Base-by-base conservation (phyloP, 2,797 vertebrate genomes). In the Melanotaenia pygmaea region DNA sequence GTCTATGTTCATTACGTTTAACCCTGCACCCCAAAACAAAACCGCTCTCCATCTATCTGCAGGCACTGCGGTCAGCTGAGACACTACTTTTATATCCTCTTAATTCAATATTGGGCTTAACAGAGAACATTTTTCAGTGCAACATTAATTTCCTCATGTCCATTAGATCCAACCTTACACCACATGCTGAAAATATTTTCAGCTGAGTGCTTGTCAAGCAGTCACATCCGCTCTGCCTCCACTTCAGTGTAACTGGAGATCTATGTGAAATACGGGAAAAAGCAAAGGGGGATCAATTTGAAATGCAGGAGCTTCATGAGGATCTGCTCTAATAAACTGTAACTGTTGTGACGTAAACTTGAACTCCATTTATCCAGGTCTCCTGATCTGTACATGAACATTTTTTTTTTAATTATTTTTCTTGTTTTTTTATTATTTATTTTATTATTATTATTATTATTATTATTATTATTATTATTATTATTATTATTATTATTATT, bases 1-100 rank as follows among this genome's bases (percentile, higher is more conserved):
- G 86, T 92, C 86, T 70, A 84, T 86, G 80, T 90, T 88, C 88
- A 92, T 93, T 89, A 90, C 35, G 76, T 92, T 87, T 89, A 82
- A 84, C 86, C 81, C 65, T 69, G 74, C 77, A 64, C 76, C 73
- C 67, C 72, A 66, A 84, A 90, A 88, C 65, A 86, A 79, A 88
- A 81, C 77, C 71, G 50, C 79, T 86, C 60, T 81, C 69, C 78
- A 68, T 91, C 84, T 79, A 70, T 86, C 79, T 85, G 80, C 86
- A 83, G 82, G 73, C 77, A 74, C 74, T 86, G 57, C 75, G 79
- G 76, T 70, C 77, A 53, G 70, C 63, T 32, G 56, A 84, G 76
- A 80, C 77, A 60, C 77, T 67, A 70, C 84, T 84, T 77, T 81
- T 75, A 77, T 73, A 56, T 81, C 77, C 75, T 64, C 73, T 61